These are phyloP conservation scores for Pantherophis alleghaniensis DNA, from an alignment of 2,797 vertebrate genomes.

Conservation along the genomic window DNA sequence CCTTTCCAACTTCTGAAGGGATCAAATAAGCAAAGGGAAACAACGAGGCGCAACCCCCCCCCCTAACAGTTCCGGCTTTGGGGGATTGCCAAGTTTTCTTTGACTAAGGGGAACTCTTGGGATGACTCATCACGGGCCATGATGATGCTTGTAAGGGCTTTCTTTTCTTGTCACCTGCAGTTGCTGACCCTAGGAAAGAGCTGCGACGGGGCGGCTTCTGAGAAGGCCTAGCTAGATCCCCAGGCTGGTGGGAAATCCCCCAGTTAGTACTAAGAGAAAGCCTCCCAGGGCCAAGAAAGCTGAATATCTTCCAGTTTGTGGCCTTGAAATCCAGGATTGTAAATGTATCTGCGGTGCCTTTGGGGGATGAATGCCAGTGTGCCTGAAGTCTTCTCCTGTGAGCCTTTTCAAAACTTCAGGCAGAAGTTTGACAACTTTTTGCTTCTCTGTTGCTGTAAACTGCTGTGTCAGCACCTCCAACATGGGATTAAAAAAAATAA, in stretches of 20 bases:
- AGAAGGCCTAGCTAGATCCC: constrained; percentile 52
- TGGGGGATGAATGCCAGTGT: neutral
- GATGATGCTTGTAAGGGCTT: constrained; percentile 66
- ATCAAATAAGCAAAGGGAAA: constrained; percentile 47
- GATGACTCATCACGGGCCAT: constrained; percentile 71
- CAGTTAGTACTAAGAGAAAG: neutral
- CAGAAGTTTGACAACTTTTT: neutral
- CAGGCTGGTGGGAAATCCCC: constrained; percentile 22
- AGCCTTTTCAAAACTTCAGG: neutral
- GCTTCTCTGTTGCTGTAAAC: neutral
- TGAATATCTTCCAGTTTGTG: neutral
- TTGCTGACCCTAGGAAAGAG: constrained; percentile 60
- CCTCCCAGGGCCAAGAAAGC: neutral
- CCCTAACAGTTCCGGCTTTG: constrained; percentile 50
- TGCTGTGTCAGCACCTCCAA: neutral
- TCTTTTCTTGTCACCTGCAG: constrained; percentile 25
- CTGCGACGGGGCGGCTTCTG: constrained; percentile 63
- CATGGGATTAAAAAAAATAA: neutral
- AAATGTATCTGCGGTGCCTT: neutral
- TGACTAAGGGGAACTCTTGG: constrained; percentile 72
- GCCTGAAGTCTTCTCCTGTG: neutral
- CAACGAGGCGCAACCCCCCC: neutral
- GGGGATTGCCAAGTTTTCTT: constrained; percentile 64
- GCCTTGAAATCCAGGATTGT: neutral
- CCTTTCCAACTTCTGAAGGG: constrained; percentile 35